Conservation (phyloP, 2,888 invertebrate species). For the Hetaerina titia region DNA sequence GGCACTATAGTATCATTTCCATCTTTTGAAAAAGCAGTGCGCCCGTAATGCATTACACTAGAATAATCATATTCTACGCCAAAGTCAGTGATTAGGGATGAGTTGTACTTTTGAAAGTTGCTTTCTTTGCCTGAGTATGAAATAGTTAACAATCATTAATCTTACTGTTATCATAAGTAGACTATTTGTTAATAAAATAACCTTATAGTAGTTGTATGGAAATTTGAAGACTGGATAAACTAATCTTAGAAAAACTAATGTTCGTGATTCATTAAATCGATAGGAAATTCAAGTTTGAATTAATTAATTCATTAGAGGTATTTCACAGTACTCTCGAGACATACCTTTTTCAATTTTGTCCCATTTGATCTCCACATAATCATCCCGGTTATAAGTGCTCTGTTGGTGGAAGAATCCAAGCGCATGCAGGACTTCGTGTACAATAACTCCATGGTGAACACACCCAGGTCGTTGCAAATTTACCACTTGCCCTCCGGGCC, state of each 20-base stretch:
- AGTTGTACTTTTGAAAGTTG: conserved; percentile 78
- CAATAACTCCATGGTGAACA: conserved; percentile 81
- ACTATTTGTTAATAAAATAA: background rate
- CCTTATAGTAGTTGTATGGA: too few species aligned
- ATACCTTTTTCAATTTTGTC: conserved; percentile 84
- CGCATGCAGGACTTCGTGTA: conserved; percentile 89
- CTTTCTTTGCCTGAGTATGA: conserved; percentile 76
- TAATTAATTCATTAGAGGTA: background rate
- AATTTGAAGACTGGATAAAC: too few species aligned
- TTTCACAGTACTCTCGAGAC: conserved; percentile 36
- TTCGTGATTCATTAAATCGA: too few species aligned
- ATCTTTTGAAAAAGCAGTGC: conserved; percentile 78
- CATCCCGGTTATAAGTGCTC: conserved; percentile 87
- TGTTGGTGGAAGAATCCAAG: conserved; percentile 92
- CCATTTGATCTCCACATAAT: conserved; percentile 86
- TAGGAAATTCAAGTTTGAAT: too few species aligned
- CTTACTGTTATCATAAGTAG: background rate
- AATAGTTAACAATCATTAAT: conserved; percentile 25
- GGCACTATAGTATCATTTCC: conserved; percentile 78
- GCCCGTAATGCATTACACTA: conserved; percentile 79
- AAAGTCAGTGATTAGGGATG: conserved; percentile 76
- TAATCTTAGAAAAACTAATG: too few species aligned
- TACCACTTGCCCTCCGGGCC: conserved; percentile 81
- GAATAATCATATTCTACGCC: conserved; percentile 79
- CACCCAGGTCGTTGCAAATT: conserved; percentile 78